A percentile compares a stretch with the other conserved stretches of the same genome.
phyloP scores from a whole-genome alignment of 2,797 vertebrate species.

The Emys orbicularis region DNA sequence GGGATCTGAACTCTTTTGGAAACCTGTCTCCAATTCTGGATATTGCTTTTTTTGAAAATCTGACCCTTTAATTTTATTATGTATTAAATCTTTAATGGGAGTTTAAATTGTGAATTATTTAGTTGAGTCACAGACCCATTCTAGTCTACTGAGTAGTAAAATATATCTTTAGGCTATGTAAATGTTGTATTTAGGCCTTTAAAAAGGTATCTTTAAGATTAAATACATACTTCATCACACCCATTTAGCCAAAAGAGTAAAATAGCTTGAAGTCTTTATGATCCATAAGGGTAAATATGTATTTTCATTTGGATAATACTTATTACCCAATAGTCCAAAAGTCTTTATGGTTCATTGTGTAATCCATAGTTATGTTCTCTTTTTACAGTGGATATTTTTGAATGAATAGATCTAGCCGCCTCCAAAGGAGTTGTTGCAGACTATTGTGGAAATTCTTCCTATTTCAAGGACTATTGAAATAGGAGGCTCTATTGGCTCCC shows the following conservation, averaged over 20 bases:
- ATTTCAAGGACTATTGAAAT: background rate
- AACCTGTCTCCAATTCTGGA: background rate
- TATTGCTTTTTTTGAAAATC: background rate
- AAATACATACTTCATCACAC: background rate
- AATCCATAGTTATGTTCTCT: conserved; percentile 1
- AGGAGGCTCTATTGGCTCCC: background rate
- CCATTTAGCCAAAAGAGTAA: background rate
- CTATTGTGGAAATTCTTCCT: background rate
- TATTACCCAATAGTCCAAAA: background rate
- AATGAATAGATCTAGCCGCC: background rate
- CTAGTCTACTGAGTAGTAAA: background rate
- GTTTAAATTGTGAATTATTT: background rate
- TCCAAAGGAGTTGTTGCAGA: background rate
- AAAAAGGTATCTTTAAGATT: background rate
- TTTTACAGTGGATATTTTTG: conserved; percentile 1
- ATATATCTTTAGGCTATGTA: background rate
- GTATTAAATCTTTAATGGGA: background rate
- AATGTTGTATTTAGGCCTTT: background rate
- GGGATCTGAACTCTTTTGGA: background rate
- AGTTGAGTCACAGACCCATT: background rate
- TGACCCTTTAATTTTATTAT: background rate
- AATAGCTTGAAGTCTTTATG: background rate
- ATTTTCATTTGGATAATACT: background rate
- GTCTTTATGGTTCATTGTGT: background rate
- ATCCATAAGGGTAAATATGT: background rate